phyloP scores from a whole-genome alignment of 2,888 invertebrate genomes.

The Harmothoe impar region DNA sequence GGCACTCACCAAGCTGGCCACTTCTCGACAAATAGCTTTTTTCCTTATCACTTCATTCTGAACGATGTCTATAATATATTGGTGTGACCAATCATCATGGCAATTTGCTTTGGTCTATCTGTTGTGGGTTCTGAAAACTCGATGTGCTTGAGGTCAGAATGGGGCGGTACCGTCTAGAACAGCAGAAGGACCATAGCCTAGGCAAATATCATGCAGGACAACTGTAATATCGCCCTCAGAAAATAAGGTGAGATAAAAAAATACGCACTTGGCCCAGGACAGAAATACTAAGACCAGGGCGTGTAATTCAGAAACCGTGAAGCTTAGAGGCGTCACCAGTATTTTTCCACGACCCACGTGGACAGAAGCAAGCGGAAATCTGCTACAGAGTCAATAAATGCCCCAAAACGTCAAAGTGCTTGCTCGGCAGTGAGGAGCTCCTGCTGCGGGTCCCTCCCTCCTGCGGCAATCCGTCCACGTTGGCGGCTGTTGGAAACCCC shows the following conservation, averaged over 20 bases:
- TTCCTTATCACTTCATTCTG: background rate
- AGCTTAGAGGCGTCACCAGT: background rate
- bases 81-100: background rate
- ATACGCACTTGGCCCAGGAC: background rate
- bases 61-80: background rate
- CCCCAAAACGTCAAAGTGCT: background rate
- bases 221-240: slow-evolving; percentile 13
- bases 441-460: background rate
- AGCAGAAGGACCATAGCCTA: too few relatives aligned
- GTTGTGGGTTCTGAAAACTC: too few relatives aligned
- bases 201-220: background rate
- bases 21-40: background rate
- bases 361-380: background rate
- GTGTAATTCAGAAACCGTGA: too few relatives aligned
- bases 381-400: background rate
- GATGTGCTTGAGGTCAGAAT: too few relatives aligned
- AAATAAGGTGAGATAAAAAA: background rate
- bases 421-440: too few relatives aligned
- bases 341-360: background rate
- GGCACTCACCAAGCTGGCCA: background rate
- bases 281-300: background rate
- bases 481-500: slow-evolving; percentile 1
- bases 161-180: too few relatives aligned
- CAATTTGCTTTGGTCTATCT: background rate
- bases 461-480: slow-evolving; percentile 1